These are phyloP conservation scores for Prorops nasuta DNA, from an alignment of 1,140 invertebrate genomes.

Conservation along the genomic window DNA sequence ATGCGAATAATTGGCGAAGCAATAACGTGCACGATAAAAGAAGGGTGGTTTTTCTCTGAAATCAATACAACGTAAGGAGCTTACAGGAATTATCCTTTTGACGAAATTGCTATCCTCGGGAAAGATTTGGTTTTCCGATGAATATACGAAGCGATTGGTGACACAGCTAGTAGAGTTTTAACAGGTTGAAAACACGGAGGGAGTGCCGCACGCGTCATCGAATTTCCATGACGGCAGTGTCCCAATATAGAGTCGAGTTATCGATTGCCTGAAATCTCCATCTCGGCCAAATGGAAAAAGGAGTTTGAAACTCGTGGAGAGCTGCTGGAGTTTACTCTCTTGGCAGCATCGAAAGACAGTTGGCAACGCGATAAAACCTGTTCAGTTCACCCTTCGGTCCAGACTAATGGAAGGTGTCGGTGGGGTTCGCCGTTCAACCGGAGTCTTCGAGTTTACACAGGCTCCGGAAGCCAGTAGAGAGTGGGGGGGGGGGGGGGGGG, in stretches of 20 bases:
- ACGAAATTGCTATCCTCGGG: not conserved
- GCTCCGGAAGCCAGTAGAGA: not conserved
- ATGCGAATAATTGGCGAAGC: not conserved
- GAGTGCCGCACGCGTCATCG: not conserved
- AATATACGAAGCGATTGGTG: not conserved
- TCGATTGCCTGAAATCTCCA: not conserved
- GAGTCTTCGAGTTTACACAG: slow-evolving; percentile 16
- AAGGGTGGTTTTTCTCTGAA: not conserved
- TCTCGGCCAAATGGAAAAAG: not conserved
- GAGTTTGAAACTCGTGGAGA: slow-evolving; percentile 3
- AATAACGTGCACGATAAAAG: not conserved
- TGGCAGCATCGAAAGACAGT: slow-evolving; percentile 18
- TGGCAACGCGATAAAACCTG: slow-evolving; percentile 24
- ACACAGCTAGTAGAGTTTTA: not conserved
- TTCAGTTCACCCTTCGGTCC: slow-evolving; percentile 22
- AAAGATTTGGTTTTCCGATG: not conserved
- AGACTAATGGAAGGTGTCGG: slow-evolving; percentile 41
- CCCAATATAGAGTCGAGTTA: not conserved
- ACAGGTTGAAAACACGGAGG: not conserved
- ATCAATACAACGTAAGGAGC: not conserved
- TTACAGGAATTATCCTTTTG: not conserved
- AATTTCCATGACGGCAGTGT: not conserved
- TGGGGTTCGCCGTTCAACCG: slow-evolving; percentile 24
- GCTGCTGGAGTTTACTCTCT: too few species aligned
- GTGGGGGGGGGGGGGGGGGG: slow-evolving; percentile 3